A percentile compares a stretch with the other conserved stretches of the same genome.
phyloP scores from a whole-genome alignment of 2,797 vertebrate genomes.

The Cossypha caffra region DNA sequence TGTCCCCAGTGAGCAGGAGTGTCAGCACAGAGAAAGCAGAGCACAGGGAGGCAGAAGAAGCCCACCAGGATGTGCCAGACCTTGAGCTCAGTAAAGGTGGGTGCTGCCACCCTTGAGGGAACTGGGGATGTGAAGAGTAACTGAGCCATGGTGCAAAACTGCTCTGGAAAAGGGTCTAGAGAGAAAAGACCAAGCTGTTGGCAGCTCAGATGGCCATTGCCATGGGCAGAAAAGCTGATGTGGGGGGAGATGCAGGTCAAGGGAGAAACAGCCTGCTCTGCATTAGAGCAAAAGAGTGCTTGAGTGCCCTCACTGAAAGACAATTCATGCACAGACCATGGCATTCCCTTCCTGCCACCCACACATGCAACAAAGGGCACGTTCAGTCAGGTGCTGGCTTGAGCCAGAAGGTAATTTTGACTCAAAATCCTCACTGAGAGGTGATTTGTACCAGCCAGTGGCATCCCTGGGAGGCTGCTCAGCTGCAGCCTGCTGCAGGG shows the following conservation, averaged over 20 bases:
- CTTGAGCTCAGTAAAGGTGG: conserved; percentile 11
- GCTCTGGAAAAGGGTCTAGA: background rate
- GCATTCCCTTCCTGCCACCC: background rate
- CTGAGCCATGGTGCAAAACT: background rate
- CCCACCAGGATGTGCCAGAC: background rate
- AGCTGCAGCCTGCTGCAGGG: fast-evolving
- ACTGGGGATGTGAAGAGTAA: background rate
- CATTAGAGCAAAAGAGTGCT: background rate
- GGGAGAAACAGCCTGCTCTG: background rate
- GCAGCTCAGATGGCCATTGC: background rate
- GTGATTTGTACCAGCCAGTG: background rate
- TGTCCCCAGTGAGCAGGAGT: conserved; percentile 43
- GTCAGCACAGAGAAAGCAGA: background rate
- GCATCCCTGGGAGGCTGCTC: background rate
- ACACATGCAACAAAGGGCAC: fast-evolving
- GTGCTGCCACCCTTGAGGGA: background rate
- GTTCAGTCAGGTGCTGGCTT: background rate
- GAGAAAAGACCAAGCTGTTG: background rate
- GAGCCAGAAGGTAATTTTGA: background rate
- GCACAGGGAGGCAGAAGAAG: conserved; percentile 24
- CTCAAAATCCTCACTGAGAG: background rate
- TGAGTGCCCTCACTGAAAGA: background rate
- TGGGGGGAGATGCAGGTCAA: background rate
- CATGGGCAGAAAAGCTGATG: background rate
- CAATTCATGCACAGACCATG: background rate